A percentile compares a stretch with the other conserved stretches of the same genome.
phyloP scores from a whole-genome alignment of 2,888 invertebrate species.

The Oxyteleia sp. region DNA sequence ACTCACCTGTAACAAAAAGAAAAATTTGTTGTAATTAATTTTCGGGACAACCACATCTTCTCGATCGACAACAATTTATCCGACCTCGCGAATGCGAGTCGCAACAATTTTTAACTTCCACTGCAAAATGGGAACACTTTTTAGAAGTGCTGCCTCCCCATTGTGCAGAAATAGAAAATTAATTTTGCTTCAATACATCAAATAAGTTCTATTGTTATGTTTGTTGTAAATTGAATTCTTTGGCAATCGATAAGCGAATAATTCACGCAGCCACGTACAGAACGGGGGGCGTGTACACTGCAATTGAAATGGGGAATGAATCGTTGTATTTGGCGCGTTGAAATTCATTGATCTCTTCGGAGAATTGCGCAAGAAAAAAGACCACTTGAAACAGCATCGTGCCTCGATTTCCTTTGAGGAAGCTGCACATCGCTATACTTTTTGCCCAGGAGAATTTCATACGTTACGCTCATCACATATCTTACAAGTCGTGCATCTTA shows the following conservation, averaged over 20 bases:
- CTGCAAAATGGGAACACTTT: neutral
- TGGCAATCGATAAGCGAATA: constrained; percentile 43
- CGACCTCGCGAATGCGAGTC: too few species aligned
- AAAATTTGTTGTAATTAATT: too few species aligned
- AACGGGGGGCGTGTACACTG: constrained; percentile 19
- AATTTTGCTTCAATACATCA: constrained; percentile 21
- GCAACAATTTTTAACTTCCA: too few species aligned
- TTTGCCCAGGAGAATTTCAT: constrained; percentile 32
- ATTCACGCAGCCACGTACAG: constrained; percentile 32
- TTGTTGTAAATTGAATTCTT: constrained; percentile 43
- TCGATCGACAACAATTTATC: too few species aligned
- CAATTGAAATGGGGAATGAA: constrained; percentile 47
- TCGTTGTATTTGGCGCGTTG: constrained; percentile 34
- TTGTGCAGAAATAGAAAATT: constrained; percentile 4
- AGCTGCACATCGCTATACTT: constrained; percentile 16
- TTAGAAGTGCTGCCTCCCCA: neutral
- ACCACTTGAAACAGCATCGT: constrained; percentile 17
- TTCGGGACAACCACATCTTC: too few species aligned
- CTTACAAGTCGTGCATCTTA: constrained; percentile 16
- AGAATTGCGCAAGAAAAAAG: constrained; percentile 42
- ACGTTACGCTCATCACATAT: constrained; percentile 30
- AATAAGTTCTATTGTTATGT: constrained; percentile 23
- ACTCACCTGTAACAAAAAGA: too few species aligned
- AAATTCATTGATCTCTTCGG: constrained; percentile 46
- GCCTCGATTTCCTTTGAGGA: constrained; percentile 47